Percentiles rank a stretch among this genome's conserved stretches.
These are phyloP conservation scores for Lasioglossum marginatum DNA, from an alignment of 2,888 invertebrate genomes.

Conservation along the genomic window DNA sequence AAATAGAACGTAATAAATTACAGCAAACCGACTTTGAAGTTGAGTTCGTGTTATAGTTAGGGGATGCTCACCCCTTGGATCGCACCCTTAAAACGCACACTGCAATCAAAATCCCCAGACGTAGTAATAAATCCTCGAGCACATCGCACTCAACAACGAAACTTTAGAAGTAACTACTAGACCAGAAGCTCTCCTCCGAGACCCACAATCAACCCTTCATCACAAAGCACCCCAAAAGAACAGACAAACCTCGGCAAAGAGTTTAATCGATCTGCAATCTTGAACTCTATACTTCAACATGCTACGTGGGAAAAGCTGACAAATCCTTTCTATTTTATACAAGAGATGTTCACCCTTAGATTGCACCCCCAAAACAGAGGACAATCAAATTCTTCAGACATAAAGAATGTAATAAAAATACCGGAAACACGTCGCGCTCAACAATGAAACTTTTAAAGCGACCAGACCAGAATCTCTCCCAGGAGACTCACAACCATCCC, in stretches of 20 bases:
- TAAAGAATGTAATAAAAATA: background rate
- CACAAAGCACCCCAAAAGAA: background rate
- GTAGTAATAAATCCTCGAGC: conserved; percentile 16
- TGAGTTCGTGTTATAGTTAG: background rate
- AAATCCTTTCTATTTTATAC: background rate
- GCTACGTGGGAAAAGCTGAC: background rate
- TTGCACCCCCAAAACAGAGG: background rate
- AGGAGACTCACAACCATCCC: background rate
- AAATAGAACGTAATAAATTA: background rate
- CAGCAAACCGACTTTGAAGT: background rate
- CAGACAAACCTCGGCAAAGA: background rate
- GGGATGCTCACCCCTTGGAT: background rate
- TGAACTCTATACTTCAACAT: background rate
- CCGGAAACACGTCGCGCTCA: background rate
- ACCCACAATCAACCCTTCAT: background rate
- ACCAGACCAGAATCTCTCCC: background rate
- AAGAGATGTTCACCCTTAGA: background rate
- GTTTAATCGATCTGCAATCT: background rate
- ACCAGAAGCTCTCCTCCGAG: background rate
- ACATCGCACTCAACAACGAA: background rate
- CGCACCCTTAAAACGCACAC: background rate
- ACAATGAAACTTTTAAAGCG: conserved; percentile 1
- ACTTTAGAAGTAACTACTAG: background rate
- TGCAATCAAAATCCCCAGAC: conserved; percentile 33
- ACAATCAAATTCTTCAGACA: background rate